Base-by-base conservation (phyloP, 2,888 invertebrate genomes). In the Nomada ferruginata region DNA sequence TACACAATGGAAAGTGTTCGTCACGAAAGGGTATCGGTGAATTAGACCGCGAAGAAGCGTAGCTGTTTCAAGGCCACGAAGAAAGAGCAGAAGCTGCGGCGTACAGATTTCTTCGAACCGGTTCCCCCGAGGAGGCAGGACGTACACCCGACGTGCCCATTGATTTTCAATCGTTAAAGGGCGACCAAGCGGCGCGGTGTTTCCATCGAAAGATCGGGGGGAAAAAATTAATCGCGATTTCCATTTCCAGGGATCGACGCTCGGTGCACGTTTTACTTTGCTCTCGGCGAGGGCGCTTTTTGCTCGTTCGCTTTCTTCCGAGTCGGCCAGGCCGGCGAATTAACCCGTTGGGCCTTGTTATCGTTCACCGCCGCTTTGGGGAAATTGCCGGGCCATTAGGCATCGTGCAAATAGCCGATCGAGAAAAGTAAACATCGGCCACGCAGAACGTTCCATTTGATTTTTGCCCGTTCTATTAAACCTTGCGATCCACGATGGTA, bases 1-100 rank as follows among this genome's bases (percentile, higher is more conserved):
- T 93, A 93, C 92, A 93, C 93, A 93, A 93, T 93, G 93, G 93
- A 93, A 93, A 93, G 93, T 93, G 91, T 91, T 91, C 91, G 91
- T 92, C 91, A 91, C 87, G 92, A 92, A 89, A 91, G 89, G 89
- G 89, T 90, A 92, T 91, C 90, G 89, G 91, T 85, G 93, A 93
- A 93, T 92, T 92, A 93, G 93, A 93, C 92, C 93, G 92, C 90
- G 90, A 91, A 93, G 91, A 92, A 87, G 86, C 84, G 87, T 88
- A 87, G 81, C 89, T 90, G 87, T 91, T 92, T 92, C 92, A 92
- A 92, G 92, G 92, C 92, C 92, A 89, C 89, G 88, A 89, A 88
- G 90, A 90, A 91, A 87, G 88, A 91, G 86, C 85, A 86, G 85
- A 84, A 85, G 85, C 85, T 87, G 87, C 82, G 88, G 87, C 86